Percentiles rank a stretch among this genome's conserved stretches.
Conservation (phyloP, 2,888 invertebrate species). For the Acleris emargana region DNA sequence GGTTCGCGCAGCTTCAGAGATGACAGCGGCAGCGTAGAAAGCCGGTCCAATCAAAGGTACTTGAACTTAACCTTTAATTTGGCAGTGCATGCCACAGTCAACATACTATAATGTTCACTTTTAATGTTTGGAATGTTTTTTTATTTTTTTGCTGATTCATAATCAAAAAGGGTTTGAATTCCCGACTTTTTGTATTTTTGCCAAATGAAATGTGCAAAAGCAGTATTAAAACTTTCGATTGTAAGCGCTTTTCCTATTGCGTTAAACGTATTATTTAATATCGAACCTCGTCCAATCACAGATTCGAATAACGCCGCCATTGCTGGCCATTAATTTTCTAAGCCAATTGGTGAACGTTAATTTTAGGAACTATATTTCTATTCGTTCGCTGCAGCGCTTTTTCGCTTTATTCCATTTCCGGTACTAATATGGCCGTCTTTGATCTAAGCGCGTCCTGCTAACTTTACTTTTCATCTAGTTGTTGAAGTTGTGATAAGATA, state of each 20-base stretch:
- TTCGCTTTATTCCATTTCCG: slow-evolving; percentile 21
- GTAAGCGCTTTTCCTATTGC: background rate
- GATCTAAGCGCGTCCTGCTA: slow-evolving; percentile 25
- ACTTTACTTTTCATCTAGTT: slow-evolving; percentile 4
- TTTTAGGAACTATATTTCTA: slow-evolving; percentile 14
- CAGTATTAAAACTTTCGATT: background rate
- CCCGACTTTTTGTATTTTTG: too few species aligned
- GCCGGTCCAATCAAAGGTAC: slow-evolving; percentile 42
- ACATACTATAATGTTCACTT: too few species aligned
- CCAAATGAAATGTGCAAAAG: too few species aligned
- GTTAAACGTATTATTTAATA: background rate
- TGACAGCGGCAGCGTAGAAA: slow-evolving; percentile 40
- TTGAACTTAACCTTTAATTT: too few species aligned
- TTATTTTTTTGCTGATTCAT: too few species aligned
- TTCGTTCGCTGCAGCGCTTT: slow-evolving; percentile 33
- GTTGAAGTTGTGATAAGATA: background rate
- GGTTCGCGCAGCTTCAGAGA: slow-evolving; percentile 29
- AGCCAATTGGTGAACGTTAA: slow-evolving; percentile 13
- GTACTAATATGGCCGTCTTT: slow-evolving; percentile 32
- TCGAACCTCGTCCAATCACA: background rate
- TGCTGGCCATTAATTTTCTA: background rate
- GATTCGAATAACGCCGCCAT: slow-evolving; percentile 10
- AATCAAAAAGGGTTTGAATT: too few species aligned
- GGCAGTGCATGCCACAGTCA: too few species aligned
- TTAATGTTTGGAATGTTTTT: too few species aligned